Base-by-base conservation (phyloP, 2,797 vertebrate species). In the Schizopygopsis malacanthus region DNA sequence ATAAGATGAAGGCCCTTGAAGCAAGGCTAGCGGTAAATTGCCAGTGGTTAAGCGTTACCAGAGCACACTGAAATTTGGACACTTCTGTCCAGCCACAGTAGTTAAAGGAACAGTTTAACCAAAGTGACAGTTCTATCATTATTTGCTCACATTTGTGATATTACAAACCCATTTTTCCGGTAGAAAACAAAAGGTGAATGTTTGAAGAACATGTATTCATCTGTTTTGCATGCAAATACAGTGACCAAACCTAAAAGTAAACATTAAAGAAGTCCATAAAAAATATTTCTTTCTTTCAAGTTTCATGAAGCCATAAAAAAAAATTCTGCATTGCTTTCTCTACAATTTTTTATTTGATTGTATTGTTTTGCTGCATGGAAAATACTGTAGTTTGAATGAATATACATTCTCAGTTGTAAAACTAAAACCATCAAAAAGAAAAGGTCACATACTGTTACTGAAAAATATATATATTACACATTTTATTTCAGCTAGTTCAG, bases 51-150 rank as follows among this genome's bases (percentile, higher is more conserved):
- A 41, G 39, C 28, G 77, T 79, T 79, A 79, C 77, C 77, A 63
- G 77, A 63, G 54, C 77, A 79, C 56, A 43, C 56, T 25, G 15
- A 43, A 79, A 63, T 79, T 12, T 79, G 13, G 56, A 79, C 77
- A 45, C 77, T 45, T 79, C 56, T 73, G 20, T 73, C 67, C 37
- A 25, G 70, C 41, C 47, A 90, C 47, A 87, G 82, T 43, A n/a
- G 73, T 22, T 76, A 39, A 56, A 41, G 33, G 52, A 59, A 77
- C 54, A 56, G 33, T 63, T 63, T 4, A 20, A 25, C n/a, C 54
- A 56, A 77, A 77, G n/a, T 56, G 11, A 37, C 73, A n/a, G 50
- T 77, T n/a, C 50, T 56, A 20, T 54, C 28, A 22, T 54, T 13
- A 76, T 22, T 54, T 54, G 22, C 50, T 13, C 33, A 54, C 18